Percentiles rank a stretch among this genome's conserved stretches.
These are phyloP conservation scores for Apodemus agrarius DNA, from an alignment of 2,797 vertebrate genomes.

Conservation along the genomic window DNA sequence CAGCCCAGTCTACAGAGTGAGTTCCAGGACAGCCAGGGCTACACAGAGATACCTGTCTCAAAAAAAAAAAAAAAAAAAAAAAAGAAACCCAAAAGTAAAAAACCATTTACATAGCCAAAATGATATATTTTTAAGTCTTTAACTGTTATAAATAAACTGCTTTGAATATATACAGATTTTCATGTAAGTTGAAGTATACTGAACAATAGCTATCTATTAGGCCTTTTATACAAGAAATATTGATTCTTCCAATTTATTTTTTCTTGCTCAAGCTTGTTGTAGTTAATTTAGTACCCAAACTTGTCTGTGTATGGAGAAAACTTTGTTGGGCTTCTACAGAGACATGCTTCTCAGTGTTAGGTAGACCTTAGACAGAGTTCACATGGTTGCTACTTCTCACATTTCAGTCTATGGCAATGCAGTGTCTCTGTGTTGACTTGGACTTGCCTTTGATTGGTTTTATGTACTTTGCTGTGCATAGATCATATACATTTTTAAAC, in stretches of 20 bases:
- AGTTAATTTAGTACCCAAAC: neutral
- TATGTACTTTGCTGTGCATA: neutral
- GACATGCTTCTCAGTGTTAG: neutral
- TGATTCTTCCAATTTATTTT: neutral
- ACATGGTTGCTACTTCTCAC: neutral
- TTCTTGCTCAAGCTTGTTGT: neutral
- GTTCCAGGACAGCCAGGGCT: no score
- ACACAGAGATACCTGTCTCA: no score
- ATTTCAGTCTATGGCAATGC: neutral
- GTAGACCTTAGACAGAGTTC: neutral
- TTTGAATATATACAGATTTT: neutral
- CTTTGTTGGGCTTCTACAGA: neutral
- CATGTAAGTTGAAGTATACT: neutral
- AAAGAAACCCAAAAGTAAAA: no score
- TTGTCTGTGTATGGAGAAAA: neutral
- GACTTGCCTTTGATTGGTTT: neutral
- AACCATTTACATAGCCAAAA: neutral
- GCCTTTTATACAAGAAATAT: neutral
- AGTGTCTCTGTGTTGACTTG: neutral
- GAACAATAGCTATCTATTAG: neutral
- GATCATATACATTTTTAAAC: neutral
- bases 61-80: no score
- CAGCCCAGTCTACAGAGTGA: no score
- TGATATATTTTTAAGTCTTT: neutral
- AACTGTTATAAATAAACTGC: neutral